phyloP scores from a whole-genome alignment of 2,888 invertebrate genomes.

The Stenolophus ochropezus region DNA sequence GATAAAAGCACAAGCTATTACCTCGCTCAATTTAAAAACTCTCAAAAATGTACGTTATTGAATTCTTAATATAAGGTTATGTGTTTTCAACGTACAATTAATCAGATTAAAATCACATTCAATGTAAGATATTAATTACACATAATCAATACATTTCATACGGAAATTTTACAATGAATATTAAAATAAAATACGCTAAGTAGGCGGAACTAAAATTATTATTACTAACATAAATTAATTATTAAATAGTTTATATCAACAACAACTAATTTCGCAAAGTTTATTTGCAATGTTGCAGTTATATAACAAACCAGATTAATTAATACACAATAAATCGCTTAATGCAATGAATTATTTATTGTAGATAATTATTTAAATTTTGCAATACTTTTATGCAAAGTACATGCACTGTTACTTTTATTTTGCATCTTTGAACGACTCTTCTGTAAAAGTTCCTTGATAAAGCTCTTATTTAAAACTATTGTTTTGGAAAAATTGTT shows the following conservation, averaged over 20 bases:
- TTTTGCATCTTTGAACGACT: neutral
- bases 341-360: neutral
- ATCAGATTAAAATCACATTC: neutral
- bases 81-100: neutral
- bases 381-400: neutral
- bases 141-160: neutral
- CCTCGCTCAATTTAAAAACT: neutral
- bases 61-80: conserved; percentile 24
- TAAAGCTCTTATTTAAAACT: too few species aligned
- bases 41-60: conserved; percentile 16
- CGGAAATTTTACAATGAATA: neutral
- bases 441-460: too few species aligned
- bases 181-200: neutral
- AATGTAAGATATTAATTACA: neutral
- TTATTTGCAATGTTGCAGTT: neutral
- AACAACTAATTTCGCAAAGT: neutral
- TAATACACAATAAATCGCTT: neutral
- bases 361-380: neutral
- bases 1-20: neutral
- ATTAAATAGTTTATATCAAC: too few species aligned
- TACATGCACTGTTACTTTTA: neutral
- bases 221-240: conserved; percentile 1
- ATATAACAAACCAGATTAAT: neutral
- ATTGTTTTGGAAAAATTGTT: too few species aligned
- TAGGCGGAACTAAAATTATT: neutral